Base-by-base conservation (phyloP, 1,140 invertebrate genomes). In the Himalopsyche phryganea region DNA sequence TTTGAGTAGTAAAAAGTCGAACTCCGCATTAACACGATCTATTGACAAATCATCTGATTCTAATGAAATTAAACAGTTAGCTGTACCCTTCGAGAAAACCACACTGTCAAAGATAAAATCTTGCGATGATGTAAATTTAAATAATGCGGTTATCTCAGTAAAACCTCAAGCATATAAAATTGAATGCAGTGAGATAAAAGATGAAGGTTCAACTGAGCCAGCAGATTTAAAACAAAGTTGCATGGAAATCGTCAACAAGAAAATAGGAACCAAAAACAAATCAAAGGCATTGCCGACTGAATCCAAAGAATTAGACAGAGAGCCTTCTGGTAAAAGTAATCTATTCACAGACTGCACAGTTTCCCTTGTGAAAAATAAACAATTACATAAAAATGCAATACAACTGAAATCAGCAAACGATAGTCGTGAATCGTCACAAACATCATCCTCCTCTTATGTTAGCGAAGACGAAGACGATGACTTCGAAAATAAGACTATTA, bases 181-280 rank as follows among this genome's bases (percentile, higher is more conserved):
- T n/a, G n/a, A n/a, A n/a, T n/a, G n/a, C n/a, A n/a, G n/a, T n/a
- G n/a, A n/a, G n/a, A n/a, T n/a, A n/a, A n/a, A n/a, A n/a, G n/a
- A n/a, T n/a, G 17, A 45, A 13, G 45, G 35, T 33, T 9, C n/a
- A 6, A 20, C 41, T n/a, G 44, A 48, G 15, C 42, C 45, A 1
- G 0, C 38, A n/a, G 38, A 48, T 23, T 41, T 55, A 15, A 14
- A 46, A 47, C 35, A 55, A 23, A 55, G 44, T 48, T 55, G 52
- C 38, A 41, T 55, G 5, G 42, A 44, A 15, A 36, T 55, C 18
- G 52, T 55, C 11, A 55, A 55, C 14, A 47, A 47, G 20, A 55
- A 55, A 48, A 44, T 55, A 6, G n/a, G 28, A 15, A 42, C 46
- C 46, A 55, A 55, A 20, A 7, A 20, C 18, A 47, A 55, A 55